Conservation (phyloP, 2,113 vertebrate species). For the Proteles cristata region DNA sequence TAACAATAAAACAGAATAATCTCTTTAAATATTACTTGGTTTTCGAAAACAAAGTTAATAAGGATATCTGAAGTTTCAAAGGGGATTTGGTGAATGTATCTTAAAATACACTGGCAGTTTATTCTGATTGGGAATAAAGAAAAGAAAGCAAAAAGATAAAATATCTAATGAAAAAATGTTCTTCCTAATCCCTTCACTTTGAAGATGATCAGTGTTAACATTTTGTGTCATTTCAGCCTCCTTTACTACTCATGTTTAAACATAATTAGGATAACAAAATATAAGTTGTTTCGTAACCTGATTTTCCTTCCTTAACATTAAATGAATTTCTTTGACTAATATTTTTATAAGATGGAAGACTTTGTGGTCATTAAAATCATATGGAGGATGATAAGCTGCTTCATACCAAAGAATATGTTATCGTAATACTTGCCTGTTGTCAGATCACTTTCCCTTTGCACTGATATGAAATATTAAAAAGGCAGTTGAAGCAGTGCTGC, state of each 20-base stretch:
- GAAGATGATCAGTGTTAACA: neutral
- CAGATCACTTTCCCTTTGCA: neutral
- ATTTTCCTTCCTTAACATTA: neutral
- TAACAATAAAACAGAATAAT: neutral
- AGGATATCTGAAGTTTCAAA: neutral
- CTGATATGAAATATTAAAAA: neutral
- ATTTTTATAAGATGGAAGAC: neutral
- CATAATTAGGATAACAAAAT: neutral
- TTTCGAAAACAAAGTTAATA: constrained; percentile 41
- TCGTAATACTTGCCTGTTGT: neutral
- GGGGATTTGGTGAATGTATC: neutral
- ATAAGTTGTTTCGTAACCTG: neutral
- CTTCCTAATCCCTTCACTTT: neutral
- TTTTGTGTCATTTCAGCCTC: neutral
- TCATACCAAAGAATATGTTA: neutral
- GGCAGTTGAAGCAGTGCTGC: neutral
- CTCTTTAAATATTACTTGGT: constrained; percentile 23
- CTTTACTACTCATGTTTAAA: neutral
- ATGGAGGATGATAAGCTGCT: neutral
- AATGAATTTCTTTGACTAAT: neutral
- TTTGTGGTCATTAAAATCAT: neutral
- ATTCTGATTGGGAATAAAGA: neutral
- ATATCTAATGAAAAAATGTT: neutral
- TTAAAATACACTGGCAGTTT: neutral
- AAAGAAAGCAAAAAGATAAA: neutral